Evolutionary conservation across 2,888 invertebrate species (phyloP), one percentile per base, ranked within the genome.

Genomic region (Mechanitis messenoides): DNA sequence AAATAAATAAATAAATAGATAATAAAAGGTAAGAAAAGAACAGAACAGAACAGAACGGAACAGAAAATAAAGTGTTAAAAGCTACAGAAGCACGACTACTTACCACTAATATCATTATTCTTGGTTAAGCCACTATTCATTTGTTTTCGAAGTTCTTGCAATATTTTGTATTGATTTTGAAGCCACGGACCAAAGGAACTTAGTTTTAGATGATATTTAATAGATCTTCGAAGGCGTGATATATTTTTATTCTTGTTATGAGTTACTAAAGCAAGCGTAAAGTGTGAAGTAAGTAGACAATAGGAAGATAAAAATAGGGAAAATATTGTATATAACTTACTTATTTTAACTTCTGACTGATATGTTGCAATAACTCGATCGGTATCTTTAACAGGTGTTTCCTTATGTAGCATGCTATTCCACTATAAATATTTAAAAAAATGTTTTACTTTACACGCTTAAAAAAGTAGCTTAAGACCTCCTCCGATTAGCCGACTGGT

Each of bases 341-440:
- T 62, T 63, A 60, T 65, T 57, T 64, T 68, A 45, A 63, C 65
- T 63, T 69, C 67, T 7, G 67, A 57, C 61, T 62, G 64, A 72
- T 67, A 66, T 1, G 62, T 33, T 20, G 9, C 56, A 58, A 61
- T 47, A 50, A 66, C 38, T 50, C 64, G 55, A 55, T 66, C 66
- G 45, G 58, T 53, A 35, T 64, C 64, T 35, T 58, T 60, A 42
- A 54, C 53, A 45, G 56, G 45, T 50, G 6, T 54, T 38, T 58
- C 66, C 58, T 59, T 60, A 1, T 64, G 54, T 11, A 42, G 20
- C 57, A 54, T 78, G 72, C 46, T 62, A 35, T 72, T 81, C 80
- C 59, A 76, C 69, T 60, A 73, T 50, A 58, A 61, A 61, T 45
- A 28, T 9, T 7, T 5, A 31, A 50, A 9, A 50, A 1, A 6